Conservation (phyloP, 2,888 invertebrate species). For the Microplitis manilae region DNA sequence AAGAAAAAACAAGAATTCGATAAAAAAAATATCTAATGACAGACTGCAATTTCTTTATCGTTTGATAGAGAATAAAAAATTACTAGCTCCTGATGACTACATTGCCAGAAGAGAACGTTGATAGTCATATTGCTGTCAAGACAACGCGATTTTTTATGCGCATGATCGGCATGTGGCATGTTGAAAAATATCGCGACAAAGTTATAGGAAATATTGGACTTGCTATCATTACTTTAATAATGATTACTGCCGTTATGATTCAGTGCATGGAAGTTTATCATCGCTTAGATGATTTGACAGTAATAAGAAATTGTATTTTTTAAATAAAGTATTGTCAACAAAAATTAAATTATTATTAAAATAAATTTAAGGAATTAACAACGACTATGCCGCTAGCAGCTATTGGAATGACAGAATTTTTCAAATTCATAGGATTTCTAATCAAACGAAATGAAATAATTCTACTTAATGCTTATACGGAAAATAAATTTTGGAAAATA, state of each 20-base stretch:
- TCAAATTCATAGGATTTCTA: constrained; percentile 50
- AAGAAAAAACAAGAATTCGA: too few species aligned
- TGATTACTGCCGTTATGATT: not conserved
- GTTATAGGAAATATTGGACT: constrained; percentile 46
- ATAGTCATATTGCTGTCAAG: constrained; percentile 50
- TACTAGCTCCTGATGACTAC: too few species aligned
- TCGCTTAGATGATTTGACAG: constrained; percentile 49
- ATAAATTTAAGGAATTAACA: not conserved
- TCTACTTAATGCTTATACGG: constrained; percentile 52
- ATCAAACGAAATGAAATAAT: constrained; percentile 48
- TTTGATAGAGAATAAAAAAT: too few species aligned
- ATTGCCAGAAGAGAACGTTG: constrained; percentile 21
- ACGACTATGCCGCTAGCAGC: constrained; percentile 47
- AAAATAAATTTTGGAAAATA: constrained; percentile 51
- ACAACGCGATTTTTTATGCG: constrained; percentile 53
- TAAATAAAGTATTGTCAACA: not conserved
- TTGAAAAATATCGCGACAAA: constrained; percentile 47
- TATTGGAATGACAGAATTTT: constrained; percentile 45
- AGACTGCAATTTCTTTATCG: too few species aligned
- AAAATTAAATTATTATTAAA: not conserved
- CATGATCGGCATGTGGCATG: constrained; percentile 55
- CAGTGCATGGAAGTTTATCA: constrained; percentile 49
- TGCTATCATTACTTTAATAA: constrained; percentile 38
- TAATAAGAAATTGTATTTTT: constrained; percentile 36
- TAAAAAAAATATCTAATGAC: too few species aligned